Evolutionary conservation across 1,140 invertebrate species (phyloP), one percentile per base, ranked within the genome.

Genomic region (Drosophila tsacasi): DNA sequence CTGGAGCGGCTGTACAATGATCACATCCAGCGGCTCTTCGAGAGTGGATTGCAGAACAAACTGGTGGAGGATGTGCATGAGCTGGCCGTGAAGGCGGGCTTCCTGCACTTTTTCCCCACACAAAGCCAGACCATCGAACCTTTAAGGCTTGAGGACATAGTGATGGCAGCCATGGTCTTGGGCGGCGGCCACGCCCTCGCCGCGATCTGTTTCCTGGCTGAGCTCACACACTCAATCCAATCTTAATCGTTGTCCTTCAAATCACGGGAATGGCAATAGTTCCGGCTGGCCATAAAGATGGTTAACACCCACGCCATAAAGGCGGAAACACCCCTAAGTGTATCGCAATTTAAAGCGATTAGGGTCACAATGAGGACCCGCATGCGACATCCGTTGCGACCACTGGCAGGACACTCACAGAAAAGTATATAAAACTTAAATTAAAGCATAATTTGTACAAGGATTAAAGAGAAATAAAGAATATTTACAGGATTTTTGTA

Each of bases 221-320:
- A 77, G 27, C 52, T 76, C 13, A n/a, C 35, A 23, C 17, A 39
- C 64, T 73, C 73, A 69, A 42, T 30, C 23, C 37, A 50, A 37
- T 37, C 69, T 60, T 64, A 85, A 74, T 64, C 60, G 49, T 54
- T 37, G 55, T 47, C 62, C 52, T 25, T 17, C 4, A 55, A 77
- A 87, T 86, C 75, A 69, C 60, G 77, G 65, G 76, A 75, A 89
- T 74, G 75, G 69, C 84, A 81, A 87, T 86, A 84, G 81, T 84
- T 84, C 67, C 66, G 72, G 81, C 55, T 52, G 81, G 63, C 47
- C 63, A 80, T 81, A 81, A 77, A 79, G 73, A 71, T 61, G 64
- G 79, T 86, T 74, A 80, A 87, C 83, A 85, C 83, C 83, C 83
- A 87, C 65, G 71, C 83, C 79, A 81, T 83, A 63, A 81, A 80